These are phyloP conservation scores for Ochotona princeps DNA, from an alignment of 2,113 vertebrate genomes.

Conservation along the genomic window DNA sequence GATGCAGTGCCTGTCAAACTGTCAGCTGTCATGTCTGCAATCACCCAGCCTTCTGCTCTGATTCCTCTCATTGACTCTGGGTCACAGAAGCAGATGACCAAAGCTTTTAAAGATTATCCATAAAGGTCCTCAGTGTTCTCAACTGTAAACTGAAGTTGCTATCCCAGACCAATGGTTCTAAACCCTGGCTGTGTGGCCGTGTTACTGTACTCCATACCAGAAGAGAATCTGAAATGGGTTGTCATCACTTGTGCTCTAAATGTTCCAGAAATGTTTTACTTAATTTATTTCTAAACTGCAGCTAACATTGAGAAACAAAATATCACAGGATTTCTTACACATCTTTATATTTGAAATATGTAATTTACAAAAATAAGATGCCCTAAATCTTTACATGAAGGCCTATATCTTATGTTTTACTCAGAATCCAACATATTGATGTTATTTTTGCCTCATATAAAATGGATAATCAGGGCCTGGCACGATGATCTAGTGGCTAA, in stretches of 20 bases:
- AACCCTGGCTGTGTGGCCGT: background rate
- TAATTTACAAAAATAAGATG: background rate
- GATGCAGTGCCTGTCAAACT: background rate
- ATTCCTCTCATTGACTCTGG: background rate
- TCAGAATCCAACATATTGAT: background rate
- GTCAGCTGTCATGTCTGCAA: background rate
- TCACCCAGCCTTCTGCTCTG: slow-evolving; percentile 2
- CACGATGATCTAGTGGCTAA: too few relatives aligned
- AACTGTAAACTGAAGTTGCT: slow-evolving; percentile 22
- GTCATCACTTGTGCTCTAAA: background rate
- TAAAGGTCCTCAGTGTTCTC: slow-evolving; percentile 30
- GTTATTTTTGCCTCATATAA: too few relatives aligned
- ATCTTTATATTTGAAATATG: background rate
- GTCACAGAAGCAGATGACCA: slow-evolving; percentile 20
- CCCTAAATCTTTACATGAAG: background rate
- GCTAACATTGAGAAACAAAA: background rate
- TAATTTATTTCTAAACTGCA: background rate
- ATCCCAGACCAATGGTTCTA: background rate
- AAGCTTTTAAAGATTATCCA: slow-evolving; percentile 48
- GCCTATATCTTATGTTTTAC: background rate
- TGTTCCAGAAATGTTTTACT: background rate
- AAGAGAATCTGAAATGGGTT: background rate
- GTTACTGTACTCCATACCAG: background rate
- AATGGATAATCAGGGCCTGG: too few relatives aligned
- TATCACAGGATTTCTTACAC: background rate